Conservation (phyloP, 2,888 invertebrate species). For the Amblyteles armatorius region DNA sequence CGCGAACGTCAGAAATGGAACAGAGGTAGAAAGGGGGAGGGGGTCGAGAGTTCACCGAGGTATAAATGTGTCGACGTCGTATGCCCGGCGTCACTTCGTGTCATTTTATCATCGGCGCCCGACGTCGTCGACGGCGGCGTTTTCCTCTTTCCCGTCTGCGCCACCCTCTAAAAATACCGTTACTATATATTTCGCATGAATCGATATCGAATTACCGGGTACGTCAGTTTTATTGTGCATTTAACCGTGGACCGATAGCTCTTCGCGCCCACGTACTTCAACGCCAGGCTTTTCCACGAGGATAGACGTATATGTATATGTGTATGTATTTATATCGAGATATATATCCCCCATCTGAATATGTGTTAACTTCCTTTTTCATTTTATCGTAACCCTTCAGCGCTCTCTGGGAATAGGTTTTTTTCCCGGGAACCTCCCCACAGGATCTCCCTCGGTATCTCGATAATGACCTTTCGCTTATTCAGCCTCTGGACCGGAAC, state of each 20-base stretch:
- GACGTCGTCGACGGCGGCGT: constrained; percentile 31
- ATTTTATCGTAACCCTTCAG: background rate
- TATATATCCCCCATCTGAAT: background rate
- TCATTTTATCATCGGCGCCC: constrained; percentile 63
- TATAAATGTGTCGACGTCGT: constrained; percentile 59
- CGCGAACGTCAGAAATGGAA: background rate
- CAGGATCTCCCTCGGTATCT: background rate
- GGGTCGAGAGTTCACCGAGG: constrained; percentile 40
- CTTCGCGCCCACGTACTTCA: constrained; percentile 42
- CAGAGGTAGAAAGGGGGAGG: background rate
- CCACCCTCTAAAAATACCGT: constrained; percentile 60
- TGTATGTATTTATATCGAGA: background rate
- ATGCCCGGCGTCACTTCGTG: constrained; percentile 59
- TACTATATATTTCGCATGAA: constrained; percentile 59
- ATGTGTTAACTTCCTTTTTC: background rate
- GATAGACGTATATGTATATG: background rate
- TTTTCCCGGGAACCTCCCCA: background rate
- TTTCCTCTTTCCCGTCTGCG: constrained; percentile 52
- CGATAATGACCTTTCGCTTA: constrained; percentile 15
- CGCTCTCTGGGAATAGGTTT: background rate
- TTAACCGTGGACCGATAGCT: constrained; percentile 54
- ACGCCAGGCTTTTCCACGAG: background rate
- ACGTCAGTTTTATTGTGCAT: constrained; percentile 56
- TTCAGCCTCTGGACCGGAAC: background rate
- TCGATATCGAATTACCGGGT: constrained; percentile 47